Evolutionary conservation across 2,888 invertebrate genomes (phyloP).

Genomic region (Bibio marci): DNA sequence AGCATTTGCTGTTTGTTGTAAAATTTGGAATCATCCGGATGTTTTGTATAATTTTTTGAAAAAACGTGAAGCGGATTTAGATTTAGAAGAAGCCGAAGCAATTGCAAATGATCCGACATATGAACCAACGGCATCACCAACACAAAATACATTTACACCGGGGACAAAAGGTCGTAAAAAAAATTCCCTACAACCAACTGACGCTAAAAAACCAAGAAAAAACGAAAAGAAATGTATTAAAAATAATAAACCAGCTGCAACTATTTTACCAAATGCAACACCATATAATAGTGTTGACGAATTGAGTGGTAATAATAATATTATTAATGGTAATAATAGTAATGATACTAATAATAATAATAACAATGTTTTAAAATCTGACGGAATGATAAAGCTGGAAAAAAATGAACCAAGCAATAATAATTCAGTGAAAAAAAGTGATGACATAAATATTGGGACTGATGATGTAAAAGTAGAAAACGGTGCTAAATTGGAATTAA

Average conservation of each 20-base stretch:
- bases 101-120: conserved; percentile 15
- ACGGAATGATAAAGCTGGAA: too few relatives aligned
- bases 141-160: conserved; percentile 12
- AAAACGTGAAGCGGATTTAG: conserved; percentile 59
- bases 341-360: background rate
- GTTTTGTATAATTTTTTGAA: conserved; percentile 75
- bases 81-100: conserved; percentile 59
- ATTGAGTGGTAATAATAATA: too few relatives aligned
- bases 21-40: conserved; percentile 94
- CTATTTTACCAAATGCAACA: conserved; percentile 30
- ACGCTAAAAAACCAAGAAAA: conserved; percentile 8
- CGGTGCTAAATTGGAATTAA: too few relatives aligned
- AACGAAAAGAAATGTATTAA: conserved; percentile 16
- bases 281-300: too few relatives aligned
- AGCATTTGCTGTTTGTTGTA: conserved; percentile 96
- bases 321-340: too few relatives aligned
- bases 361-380: too few relatives aligned
- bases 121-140: conserved; percentile 3
- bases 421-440: too few relatives aligned
- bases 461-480: too few relatives aligned
- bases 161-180: conserved; percentile 11
- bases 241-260: conserved; percentile 30
- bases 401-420: too few relatives aligned
- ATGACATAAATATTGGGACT: too few relatives aligned
- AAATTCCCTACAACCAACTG: background rate